These are phyloP conservation scores for Digitonthophagus gazella DNA, from an alignment of 2,888 invertebrate genomes.

Conservation along the genomic window DNA sequence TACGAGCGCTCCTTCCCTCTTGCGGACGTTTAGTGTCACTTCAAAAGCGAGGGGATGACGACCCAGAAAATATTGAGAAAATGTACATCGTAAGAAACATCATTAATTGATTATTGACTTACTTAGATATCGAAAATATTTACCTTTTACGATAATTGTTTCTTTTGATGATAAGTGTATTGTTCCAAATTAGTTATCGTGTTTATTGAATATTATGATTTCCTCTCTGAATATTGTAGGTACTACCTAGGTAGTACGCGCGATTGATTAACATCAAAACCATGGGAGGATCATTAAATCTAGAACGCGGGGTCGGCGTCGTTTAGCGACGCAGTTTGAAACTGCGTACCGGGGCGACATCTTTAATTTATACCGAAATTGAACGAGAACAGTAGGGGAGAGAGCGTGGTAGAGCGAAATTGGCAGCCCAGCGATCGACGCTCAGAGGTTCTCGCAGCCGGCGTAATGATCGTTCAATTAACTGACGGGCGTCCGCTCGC, in stretches of 20 bases:
- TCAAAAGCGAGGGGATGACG: background rate
- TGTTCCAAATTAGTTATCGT: too few species aligned
- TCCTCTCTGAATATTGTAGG: too few species aligned
- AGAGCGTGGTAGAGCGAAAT: background rate
- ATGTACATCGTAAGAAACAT: too few species aligned
- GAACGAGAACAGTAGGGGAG: background rate
- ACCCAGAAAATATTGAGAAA: background rate
- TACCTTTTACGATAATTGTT: too few species aligned
- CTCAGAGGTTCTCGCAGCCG: slow-evolving; percentile 1
- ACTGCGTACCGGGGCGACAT: background rate
- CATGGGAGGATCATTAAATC: background rate
- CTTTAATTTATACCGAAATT: background rate
- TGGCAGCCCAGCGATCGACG: slow-evolving; percentile 1
- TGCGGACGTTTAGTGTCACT: background rate
- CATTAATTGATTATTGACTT: background rate
- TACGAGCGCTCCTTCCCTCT: background rate
- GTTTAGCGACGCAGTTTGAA: background rate
- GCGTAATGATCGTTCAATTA: slow-evolving; percentile 5
- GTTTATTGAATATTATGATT: too few species aligned
- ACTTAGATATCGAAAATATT: background rate
- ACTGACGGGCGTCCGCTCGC: slow-evolving; percentile 1
- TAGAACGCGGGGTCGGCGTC: background rate
- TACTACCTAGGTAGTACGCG: too few species aligned
- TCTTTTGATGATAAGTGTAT: too few species aligned
- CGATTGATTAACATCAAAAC: too few species aligned